phyloP scores from a whole-genome alignment of 2,888 invertebrate genomes.

The Drosophila gaucha region DNA sequence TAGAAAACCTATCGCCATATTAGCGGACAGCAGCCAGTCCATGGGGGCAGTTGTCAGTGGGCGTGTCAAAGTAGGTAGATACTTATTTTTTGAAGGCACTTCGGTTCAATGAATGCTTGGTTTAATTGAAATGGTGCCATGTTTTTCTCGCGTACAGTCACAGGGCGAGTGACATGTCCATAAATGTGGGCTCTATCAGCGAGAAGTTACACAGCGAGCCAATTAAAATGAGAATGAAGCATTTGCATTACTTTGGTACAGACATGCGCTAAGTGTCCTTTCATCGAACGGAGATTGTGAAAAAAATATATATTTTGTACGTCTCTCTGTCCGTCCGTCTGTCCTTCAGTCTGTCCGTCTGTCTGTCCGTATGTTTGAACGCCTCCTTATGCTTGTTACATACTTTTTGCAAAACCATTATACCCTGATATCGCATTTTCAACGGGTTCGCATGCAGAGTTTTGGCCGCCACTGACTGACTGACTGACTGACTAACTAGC shows the following conservation, averaged over 20 bases:
- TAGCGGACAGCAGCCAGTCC: background rate
- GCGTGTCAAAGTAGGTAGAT: too few relatives aligned
- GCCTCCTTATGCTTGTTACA: too few relatives aligned
- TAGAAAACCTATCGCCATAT: conserved; percentile 12
- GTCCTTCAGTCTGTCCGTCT: too few relatives aligned
- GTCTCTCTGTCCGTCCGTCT: too few relatives aligned
- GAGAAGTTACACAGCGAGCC: conserved; percentile 29
- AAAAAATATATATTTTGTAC: too few relatives aligned
- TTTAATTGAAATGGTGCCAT: conserved; percentile 47
- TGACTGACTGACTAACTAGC: conserved; percentile 7
- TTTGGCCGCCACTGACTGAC: background rate
- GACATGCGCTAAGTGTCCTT: conserved; percentile 15
- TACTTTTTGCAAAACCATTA: too few relatives aligned
- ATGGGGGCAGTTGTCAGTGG: conserved; percentile 12
- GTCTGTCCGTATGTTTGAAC: too few relatives aligned
- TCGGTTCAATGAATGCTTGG: conserved; percentile 19
- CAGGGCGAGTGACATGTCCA: background rate
- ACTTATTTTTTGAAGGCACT: background rate
- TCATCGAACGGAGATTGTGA: conserved; percentile 23
- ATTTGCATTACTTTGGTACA: conserved; percentile 16
- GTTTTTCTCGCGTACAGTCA: background rate
- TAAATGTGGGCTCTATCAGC: conserved; percentile 6
- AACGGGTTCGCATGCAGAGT: too few relatives aligned
- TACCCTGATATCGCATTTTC: too few relatives aligned
- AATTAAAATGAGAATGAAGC: conserved; percentile 55